Base-by-base conservation (phyloP, 2,888 invertebrate species). In the Napeogenes sylphis region DNA sequence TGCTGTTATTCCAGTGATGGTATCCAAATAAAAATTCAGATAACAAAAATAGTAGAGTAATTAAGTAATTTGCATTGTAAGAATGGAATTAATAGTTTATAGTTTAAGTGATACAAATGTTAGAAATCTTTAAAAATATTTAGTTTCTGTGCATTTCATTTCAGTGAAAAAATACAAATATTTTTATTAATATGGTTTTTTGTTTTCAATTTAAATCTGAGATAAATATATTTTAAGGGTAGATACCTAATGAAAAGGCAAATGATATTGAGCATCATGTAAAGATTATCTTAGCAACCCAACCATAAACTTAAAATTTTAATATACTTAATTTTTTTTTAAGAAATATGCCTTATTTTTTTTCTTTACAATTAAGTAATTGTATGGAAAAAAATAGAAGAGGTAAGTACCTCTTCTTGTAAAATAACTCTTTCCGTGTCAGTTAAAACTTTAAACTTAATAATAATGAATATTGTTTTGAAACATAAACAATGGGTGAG, bases 151-250 rank as follows among this genome's bases (percentile, higher is more conserved):
- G 73, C 74, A 68, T 75, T 72, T 71, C 71, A 77, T 73, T 71
- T 77, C 69, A 68, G 70, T 73, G 67, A 74, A 72, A 71, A 82
- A 81, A 76, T 77, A 76, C 77, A 77, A 80, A 65, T 82, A 82
- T 81, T 80, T 79, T 76, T 73, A 71, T 68, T 61, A 71, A 68
- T 55, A n/a, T 58, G 65, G 70, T 67, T 72, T 66, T 68, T 71
- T 61, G 60, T 69, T 53, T 63, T 67, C 62, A 59, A 46, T 62
- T 45, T 45, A 1, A 59, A 35, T 21, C 21, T 21, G 21, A 21
- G 21, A 21, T 21, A 21, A 21, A 21, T 21, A 21, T 21, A 21
- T 21, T 21, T 21, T 21, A 21, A 21, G 21, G 1, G 0, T 21
- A 21, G 1, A 1, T 21, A 21, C 21, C 1, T 21, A 21, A 21